Percentiles rank a stretch among this genome's conserved stretches.
Conservation (phyloP, 2,888 invertebrate species). For the Tetranychus piercei region DNA sequence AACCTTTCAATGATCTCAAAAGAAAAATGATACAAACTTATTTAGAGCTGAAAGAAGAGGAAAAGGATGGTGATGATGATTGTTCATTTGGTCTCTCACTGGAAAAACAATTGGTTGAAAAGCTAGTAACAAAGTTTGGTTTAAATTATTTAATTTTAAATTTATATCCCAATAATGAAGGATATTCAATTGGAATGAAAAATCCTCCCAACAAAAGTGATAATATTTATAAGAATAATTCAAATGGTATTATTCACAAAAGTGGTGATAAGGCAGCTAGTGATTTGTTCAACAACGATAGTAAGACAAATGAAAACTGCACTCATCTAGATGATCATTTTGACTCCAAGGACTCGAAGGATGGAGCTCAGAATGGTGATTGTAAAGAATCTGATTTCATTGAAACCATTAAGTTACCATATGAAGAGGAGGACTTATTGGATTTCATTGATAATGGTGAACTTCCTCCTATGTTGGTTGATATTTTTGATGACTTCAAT, state of each 20-base stretch:
- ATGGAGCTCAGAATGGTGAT: background rate
- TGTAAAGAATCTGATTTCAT: conserved; percentile 22
- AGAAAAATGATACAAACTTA: background rate
- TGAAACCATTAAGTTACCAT: conserved; percentile 40
- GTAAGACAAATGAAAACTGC: background rate
- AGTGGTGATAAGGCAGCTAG: conserved; percentile 13
- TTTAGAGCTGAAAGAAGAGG: conserved; percentile 6
- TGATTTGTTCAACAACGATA: background rate
- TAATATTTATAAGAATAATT: conserved; percentile 13
- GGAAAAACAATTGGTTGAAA: background rate
- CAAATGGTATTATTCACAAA: conserved; percentile 18
- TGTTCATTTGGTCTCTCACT: background rate
- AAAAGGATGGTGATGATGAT: background rate
- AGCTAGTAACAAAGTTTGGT: conserved; percentile 60
- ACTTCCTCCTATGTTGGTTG: conserved; percentile 65
- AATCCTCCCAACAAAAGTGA: conserved; percentile 11
- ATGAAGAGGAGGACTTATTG: conserved; percentile 61
- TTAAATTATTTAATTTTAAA: conserved; percentile 74
- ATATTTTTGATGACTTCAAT: conserved; percentile 47
- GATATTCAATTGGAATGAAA: conserved; percentile 52
- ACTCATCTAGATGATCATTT: background rate
- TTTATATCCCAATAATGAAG: conserved; percentile 75
- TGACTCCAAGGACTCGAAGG: conserved; percentile 20
- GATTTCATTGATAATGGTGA: conserved; percentile 76
- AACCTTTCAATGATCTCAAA: background rate